Percentiles rank a stretch among this genome's conserved stretches.
Evolutionary conservation across 2,113 vertebrate species (phyloP).

Genomic region (Chamaetylas fuelleborni): DNA sequence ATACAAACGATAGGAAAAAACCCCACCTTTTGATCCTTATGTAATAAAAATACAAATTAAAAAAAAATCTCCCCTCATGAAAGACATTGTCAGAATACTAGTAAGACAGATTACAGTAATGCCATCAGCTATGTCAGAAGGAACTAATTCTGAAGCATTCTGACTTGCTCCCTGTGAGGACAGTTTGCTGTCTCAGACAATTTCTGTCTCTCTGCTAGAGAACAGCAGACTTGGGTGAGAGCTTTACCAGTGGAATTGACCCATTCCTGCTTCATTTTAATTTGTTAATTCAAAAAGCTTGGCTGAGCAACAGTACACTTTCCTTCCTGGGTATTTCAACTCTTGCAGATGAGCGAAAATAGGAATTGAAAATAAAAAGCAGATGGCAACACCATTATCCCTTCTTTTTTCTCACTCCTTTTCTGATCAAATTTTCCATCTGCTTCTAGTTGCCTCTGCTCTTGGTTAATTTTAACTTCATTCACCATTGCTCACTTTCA

Average conservation of each 20-base stretch:
- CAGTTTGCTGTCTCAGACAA: background rate
- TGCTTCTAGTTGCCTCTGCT: background rate
- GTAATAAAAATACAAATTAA: background rate
- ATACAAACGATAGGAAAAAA: background rate
- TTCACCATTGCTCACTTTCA: background rate
- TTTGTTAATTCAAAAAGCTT: background rate
- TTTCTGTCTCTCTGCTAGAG: background rate
- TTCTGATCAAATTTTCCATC: background rate
- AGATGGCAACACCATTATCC: background rate
- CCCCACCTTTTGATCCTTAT: background rate
- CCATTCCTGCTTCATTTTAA: background rate
- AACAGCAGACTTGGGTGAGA: background rate
- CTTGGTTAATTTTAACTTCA: background rate
- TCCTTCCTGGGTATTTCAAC: background rate
- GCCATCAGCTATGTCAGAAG: background rate
- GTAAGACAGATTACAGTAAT: background rate
- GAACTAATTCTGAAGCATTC: background rate
- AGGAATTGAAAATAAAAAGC: slow-evolving; percentile 1
- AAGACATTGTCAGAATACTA: background rate
- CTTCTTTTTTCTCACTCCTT: background rate
- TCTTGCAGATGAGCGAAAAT: background rate
- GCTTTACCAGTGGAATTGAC: background rate
- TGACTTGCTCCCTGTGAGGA: background rate
- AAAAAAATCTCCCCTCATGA: background rate
- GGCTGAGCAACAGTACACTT: background rate